phyloP scores from a whole-genome alignment of 2,113 vertebrate species.

The Lichenostomus cassidix region DNA sequence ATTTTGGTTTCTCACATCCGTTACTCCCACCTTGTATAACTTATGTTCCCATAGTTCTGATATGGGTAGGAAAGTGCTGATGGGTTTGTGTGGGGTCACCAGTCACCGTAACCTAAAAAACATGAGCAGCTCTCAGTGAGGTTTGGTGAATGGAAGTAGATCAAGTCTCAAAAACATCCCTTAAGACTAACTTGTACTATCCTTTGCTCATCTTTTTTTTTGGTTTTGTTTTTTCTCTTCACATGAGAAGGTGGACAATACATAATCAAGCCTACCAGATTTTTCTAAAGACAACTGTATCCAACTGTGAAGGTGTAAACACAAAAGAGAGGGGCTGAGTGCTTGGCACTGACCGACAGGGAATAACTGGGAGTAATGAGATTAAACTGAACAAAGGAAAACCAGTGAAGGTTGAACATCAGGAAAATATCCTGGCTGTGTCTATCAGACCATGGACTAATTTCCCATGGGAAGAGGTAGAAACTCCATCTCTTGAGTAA shows the following conservation, averaged over 20 bases:
- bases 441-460: constrained; percentile 65
- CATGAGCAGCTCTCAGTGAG: background rate
- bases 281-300: background rate
- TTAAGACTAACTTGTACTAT: background rate
- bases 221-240: background rate
- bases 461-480: constrained; percentile 62
- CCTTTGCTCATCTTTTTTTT: background rate
- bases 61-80: background rate
- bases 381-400: constrained; percentile 68
- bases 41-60: background rate
- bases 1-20: background rate
- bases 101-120: background rate
- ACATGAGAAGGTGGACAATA: background rate
- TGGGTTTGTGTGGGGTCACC: background rate
- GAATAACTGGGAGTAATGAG: constrained; percentile 61
- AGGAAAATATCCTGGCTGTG: constrained; percentile 56
- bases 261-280: background rate
- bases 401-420: constrained; percentile 59
- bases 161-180: background rate
- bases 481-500: constrained; percentile 59
- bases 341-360: background rate
- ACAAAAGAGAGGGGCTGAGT: constrained; percentile 9
- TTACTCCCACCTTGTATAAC: background rate
- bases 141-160: background rate
- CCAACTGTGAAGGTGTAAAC: constrained; percentile 5